Conservation (phyloP, 2,888 invertebrate species). For the Resseliella maxima region DNA sequence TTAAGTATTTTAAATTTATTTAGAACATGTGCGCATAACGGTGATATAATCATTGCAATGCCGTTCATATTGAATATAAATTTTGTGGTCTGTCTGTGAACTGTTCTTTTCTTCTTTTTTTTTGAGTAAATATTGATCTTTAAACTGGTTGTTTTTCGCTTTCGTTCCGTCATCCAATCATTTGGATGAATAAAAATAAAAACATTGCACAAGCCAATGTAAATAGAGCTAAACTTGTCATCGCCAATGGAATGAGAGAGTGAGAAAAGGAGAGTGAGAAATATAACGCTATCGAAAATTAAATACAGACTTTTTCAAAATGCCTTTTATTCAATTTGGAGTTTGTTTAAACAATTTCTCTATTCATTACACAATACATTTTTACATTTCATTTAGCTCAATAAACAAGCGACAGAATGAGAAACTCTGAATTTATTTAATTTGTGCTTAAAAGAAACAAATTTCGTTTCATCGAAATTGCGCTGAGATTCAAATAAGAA, state of each 20-base stretch:
- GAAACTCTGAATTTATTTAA: background rate
- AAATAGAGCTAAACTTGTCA: background rate
- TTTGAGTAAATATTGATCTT: constrained; percentile 17
- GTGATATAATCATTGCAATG: constrained; percentile 35
- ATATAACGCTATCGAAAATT: background rate
- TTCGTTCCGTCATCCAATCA: background rate
- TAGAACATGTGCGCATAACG: constrained; percentile 21
- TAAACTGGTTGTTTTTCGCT: background rate
- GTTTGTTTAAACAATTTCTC: background rate
- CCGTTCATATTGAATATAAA: background rate
- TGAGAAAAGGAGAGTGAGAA: background rate
- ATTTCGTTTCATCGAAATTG: background rate
- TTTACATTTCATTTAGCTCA: background rate
- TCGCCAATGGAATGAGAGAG: too few species aligned
- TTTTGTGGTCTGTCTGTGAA: constrained; percentile 1
- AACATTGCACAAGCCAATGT: background rate
- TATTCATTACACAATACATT: background rate
- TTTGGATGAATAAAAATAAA: background rate
- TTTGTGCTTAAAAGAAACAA: background rate
- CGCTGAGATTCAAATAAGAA: background rate
- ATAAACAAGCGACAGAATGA: background rate
- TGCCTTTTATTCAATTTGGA: background rate
- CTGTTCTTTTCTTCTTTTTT: background rate
- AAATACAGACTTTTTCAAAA: background rate
- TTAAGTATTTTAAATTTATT: background rate